These are phyloP conservation scores for Gryllus bimaculatus DNA, from an alignment of 1,140 invertebrate species.

Conservation along the genomic window DNA sequence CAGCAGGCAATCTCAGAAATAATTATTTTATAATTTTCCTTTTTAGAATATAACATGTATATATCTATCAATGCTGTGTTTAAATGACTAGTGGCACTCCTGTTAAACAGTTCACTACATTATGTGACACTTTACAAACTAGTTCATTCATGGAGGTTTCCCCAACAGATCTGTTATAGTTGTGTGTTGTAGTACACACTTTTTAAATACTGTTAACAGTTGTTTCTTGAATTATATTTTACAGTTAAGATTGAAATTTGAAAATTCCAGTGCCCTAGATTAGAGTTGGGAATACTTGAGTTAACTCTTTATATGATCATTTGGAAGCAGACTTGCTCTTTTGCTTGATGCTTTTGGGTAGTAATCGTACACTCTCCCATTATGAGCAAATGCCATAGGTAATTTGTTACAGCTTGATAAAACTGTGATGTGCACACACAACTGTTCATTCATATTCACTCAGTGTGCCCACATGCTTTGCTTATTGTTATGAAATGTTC, in stretches of 20 bases:
- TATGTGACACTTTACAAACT: not conserved
- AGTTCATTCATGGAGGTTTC: not conserved
- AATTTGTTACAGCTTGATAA: not conserved
- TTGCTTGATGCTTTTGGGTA: not conserved
- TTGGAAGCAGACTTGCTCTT: not conserved
- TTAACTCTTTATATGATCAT: not conserved
- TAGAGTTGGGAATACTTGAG: not conserved
- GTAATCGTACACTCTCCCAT: not conserved
- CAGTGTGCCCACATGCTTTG: not conserved
- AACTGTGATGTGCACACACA: too few species aligned
- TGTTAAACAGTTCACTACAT: not conserved
- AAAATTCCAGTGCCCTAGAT: not conserved
- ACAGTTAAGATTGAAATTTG: not conserved
- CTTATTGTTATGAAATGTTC: not conserved
- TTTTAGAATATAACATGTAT: not conserved
- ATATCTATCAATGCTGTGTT: not conserved
- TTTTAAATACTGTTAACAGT: slow-evolving; percentile 1
- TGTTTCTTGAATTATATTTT: slow-evolving; percentile 2
- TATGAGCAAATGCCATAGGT: not conserved
- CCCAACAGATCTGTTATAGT: not conserved
- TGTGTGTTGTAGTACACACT: not conserved
- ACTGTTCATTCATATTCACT: too few species aligned
- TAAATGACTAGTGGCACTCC: not conserved
- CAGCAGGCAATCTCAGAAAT: not conserved
- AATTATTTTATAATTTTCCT: not conserved